phyloP scores from a whole-genome alignment of 2,797 vertebrate genomes.

The Bryconaethiops microstoma region DNA sequence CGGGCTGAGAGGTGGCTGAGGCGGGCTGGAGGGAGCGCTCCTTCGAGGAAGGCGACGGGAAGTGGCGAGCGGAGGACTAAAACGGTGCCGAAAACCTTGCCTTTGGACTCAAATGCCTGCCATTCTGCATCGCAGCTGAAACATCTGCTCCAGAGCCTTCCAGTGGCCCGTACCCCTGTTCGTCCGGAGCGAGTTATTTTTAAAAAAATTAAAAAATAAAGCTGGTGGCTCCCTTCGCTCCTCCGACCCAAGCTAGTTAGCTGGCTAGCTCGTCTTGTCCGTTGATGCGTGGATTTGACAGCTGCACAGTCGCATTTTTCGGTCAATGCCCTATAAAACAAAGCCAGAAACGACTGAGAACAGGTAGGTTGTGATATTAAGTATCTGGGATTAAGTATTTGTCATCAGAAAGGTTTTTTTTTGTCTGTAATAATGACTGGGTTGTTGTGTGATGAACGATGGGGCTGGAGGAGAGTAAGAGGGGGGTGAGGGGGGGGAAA shows the following conservation, averaged over 20 bases:
- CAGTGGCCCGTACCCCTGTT: slow-evolving; percentile 59
- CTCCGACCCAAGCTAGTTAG: slow-evolving; percentile 73
- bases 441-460: slow-evolving; percentile 24
- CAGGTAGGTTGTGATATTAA: slow-evolving; percentile 63
- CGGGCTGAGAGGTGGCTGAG: slow-evolving; percentile 57
- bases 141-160: slow-evolving; percentile 2
- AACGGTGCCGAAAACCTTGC: slow-evolving; percentile 34
- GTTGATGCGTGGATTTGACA: slow-evolving; percentile 81
- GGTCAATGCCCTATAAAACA: slow-evolving; percentile 82
- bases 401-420: not conserved
- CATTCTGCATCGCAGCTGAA: slow-evolving; percentile 30
- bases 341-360: slow-evolving; percentile 71
- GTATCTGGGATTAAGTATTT: not conserved
- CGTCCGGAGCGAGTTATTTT: slow-evolving; percentile 59
- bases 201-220: slow-evolving; percentile 45
- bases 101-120: slow-evolving; percentile 42
- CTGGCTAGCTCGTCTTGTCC: slow-evolving; percentile 75
- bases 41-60: slow-evolving; percentile 67
- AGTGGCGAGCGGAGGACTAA: slow-evolving; percentile 57
- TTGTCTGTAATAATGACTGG: slow-evolving; percentile 5
- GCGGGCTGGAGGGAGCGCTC: slow-evolving; percentile 56
- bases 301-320: slow-evolving; percentile 70
- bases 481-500: slow-evolving; percentile 71
- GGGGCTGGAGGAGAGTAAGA: slow-evolving; percentile 36
- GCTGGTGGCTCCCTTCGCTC: slow-evolving; percentile 65